Conservation (phyloP, 2,113 vertebrate species). For the Brachyhypopomus occidentalis region DNA sequence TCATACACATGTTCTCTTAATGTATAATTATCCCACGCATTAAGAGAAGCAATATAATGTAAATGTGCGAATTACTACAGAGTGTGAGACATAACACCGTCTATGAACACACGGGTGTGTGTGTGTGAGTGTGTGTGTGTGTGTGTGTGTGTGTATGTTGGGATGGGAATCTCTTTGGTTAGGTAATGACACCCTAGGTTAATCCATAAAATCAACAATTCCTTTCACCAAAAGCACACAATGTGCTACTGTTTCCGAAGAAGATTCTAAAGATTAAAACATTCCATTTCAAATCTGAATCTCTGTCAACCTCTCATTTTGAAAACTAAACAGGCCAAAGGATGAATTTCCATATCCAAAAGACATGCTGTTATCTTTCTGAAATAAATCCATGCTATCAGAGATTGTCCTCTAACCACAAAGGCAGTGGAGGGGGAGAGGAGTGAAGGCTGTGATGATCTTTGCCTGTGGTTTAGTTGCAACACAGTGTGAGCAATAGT, state of each 20-base stretch:
- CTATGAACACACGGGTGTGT: not conserved
- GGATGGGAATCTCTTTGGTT: too few species aligned
- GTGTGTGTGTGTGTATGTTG: too few species aligned
- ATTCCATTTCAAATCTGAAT: not conserved
- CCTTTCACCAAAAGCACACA: too few species aligned
- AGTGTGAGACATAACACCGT: not conserved
- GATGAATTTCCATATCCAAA: constrained; percentile 16
- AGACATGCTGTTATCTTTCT: constrained; percentile 30
- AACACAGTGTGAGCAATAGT: constrained; percentile 38
- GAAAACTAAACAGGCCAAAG: constrained; percentile 21
- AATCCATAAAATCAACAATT: too few species aligned
- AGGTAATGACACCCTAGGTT: too few species aligned
- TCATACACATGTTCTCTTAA: not conserved
- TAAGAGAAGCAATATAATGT: not conserved
- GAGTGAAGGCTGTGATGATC: constrained; percentile 30
- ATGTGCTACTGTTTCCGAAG: too few species aligned
- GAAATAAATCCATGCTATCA: constrained; percentile 21
- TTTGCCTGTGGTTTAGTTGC: constrained; percentile 41
- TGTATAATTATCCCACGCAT: not conserved
- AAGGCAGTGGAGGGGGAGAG: not conserved
- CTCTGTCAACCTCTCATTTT: not conserved
- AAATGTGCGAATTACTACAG: not conserved
- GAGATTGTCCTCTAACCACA: constrained; percentile 17
- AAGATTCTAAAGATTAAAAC: not conserved
- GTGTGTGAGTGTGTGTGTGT: not conserved